A percentile compares a stretch with the other conserved stretches of the same genome.
Conservation (phyloP, 2,888 invertebrate genomes). For the Stegophylla sp. region DNA sequence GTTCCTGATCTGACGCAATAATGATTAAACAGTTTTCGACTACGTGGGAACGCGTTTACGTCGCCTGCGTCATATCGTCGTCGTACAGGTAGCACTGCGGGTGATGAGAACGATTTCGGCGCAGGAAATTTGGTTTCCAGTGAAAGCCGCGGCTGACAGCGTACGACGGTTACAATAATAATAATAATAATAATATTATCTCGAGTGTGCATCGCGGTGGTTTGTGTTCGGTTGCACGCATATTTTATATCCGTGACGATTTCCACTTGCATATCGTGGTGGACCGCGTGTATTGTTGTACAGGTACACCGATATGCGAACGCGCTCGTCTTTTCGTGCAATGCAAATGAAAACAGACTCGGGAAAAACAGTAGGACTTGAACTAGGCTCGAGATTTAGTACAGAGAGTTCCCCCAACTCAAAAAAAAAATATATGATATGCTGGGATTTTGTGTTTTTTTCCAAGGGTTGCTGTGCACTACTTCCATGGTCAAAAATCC, state of each 20-base stretch:
- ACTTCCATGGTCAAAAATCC: no score
- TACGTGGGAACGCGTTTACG: not conserved
- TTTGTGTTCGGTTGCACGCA: not conserved
- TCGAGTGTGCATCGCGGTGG: not conserved
- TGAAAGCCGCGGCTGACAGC: not conserved
- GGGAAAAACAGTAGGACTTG: no score
- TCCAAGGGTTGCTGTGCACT: no score
- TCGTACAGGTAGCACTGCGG: not conserved
- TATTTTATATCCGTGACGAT: not conserved
- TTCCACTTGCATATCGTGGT: no score
- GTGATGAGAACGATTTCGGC: not conserved
- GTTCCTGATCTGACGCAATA: not conserved
- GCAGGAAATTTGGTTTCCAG: not conserved
- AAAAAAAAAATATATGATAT: no score
- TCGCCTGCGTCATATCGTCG: not conserved
- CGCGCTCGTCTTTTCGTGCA: not conserved
- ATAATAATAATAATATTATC: no score
- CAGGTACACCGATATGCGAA: not conserved
- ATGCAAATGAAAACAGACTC: no score
- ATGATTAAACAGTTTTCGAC: not conserved
- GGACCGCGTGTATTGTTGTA: not conserved
- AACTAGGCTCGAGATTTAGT: no score
- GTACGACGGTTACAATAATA: not conserved
- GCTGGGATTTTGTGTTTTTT: no score
- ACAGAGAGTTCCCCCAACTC: no score